phyloP scores from a whole-genome alignment of 2,113 vertebrate species.

The Penelope pileata region DNA sequence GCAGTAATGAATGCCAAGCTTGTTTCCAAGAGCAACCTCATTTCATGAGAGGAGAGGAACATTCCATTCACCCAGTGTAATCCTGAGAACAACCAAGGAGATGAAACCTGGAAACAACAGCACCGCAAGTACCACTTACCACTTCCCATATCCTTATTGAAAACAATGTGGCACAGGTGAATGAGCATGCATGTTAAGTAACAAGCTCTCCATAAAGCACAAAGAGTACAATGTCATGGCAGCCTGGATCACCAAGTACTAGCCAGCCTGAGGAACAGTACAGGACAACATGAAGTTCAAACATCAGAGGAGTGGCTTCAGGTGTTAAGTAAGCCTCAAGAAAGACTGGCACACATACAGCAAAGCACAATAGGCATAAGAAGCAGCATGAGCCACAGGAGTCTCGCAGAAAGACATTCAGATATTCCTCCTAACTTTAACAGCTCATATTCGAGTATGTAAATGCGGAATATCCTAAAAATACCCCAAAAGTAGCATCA shows the following conservation, averaged over 20 bases:
- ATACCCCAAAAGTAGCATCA: background rate
- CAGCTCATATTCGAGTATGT: background rate
- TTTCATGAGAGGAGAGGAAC: background rate
- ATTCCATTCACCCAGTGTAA: background rate
- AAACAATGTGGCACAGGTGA: background rate
- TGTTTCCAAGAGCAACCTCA: background rate
- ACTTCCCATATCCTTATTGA: background rate
- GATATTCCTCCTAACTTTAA: background rate
- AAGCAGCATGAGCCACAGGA: background rate
- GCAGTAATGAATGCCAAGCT: background rate
- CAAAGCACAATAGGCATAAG: background rate
- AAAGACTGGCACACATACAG: background rate
- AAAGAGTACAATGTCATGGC: fast-evolving
- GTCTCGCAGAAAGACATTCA: background rate
- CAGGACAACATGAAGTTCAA: background rate
- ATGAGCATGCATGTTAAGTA: fast-evolving
- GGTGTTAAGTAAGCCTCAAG: background rate
- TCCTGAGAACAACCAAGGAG: background rate
- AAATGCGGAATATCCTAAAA: background rate
- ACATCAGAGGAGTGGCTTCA: background rate
- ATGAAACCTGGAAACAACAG: background rate
- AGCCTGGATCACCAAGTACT: background rate
- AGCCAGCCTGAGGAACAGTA: background rate
- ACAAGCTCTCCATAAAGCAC: fast-evolving
- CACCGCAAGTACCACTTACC: fast-evolving